Conservation (phyloP, 2,888 invertebrate genomes). For the Agelastica alni region DNA sequence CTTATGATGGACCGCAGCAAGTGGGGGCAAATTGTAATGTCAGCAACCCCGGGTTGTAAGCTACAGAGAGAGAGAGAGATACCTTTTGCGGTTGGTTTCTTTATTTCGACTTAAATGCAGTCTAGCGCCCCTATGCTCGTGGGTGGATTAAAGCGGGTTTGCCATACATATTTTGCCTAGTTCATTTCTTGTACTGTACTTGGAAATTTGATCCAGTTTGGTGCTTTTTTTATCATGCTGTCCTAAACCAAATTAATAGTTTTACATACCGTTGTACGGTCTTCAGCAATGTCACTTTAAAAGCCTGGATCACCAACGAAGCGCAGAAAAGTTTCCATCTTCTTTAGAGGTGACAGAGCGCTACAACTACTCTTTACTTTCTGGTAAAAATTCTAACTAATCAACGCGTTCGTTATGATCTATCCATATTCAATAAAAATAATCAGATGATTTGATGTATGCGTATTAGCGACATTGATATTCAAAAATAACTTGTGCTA, state of each 20-base stretch:
- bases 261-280: neutral
- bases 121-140: neutral
- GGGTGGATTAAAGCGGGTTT: conserved; percentile 5
- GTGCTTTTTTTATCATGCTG: conserved; percentile 8
- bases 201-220: conserved; percentile 6
- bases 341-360: neutral
- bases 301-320: neutral
- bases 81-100: neutral
- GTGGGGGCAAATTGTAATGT: too few species aligned
- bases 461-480: too few species aligned
- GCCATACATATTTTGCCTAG: too few species aligned
- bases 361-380: neutral
- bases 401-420: too few species aligned
- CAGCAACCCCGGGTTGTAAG: too few species aligned
- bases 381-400: neutral
- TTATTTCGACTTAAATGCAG: neutral
- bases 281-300: neutral
- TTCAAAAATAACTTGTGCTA: too few species aligned
- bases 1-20: too few species aligned
- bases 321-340: neutral
- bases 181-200: conserved; percentile 5
- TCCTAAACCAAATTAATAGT: conserved; percentile 2
- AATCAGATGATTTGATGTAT: too few species aligned
- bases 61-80: too few species aligned
- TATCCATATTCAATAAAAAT: too few species aligned